Evolutionary conservation across 2,797 vertebrate genomes (phyloP).

Genomic region (Tamandua tetradactyla): DNA sequence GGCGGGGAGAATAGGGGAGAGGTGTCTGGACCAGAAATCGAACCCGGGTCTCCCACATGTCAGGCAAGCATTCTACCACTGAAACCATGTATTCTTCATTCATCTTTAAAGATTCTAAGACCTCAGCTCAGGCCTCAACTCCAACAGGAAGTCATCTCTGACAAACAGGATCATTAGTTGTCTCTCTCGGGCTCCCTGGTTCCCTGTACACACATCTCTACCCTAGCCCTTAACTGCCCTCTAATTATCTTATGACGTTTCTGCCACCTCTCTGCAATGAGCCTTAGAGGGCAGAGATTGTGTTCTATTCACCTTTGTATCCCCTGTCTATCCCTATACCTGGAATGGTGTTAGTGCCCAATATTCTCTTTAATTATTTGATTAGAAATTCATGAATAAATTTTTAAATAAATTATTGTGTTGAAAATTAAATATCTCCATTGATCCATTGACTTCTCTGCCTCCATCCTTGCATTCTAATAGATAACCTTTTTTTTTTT

Average conservation of each 20-base stretch:
- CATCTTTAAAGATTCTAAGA: constrained; percentile 6
- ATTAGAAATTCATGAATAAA: neutral
- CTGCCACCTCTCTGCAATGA: neutral
- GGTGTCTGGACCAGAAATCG: no score
- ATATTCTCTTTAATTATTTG: constrained; percentile 12
- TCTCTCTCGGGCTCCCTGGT: neutral
- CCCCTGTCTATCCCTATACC: neutral
- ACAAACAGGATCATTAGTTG: neutral
- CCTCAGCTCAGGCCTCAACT: neutral
- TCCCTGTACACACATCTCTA: neutral
- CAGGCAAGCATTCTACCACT: no score
- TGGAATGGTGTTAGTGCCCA: neutral
- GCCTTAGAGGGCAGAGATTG: neutral
- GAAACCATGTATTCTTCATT: no score
- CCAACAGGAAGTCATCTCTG: neutral
- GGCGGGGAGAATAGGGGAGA: no score
- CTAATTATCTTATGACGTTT: neutral
- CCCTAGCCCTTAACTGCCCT: neutral
- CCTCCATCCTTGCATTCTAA: neutral
- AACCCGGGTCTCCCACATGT: no score
- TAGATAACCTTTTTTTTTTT: neutral
- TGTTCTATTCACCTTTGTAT: neutral
- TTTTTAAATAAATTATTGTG: constrained; percentile 6
- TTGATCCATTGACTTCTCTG: neutral
- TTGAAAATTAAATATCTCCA: neutral